Evolutionary conservation across 1,140 invertebrate genomes (phyloP).

Genomic region (Ceratosolen solmsi): DNA sequence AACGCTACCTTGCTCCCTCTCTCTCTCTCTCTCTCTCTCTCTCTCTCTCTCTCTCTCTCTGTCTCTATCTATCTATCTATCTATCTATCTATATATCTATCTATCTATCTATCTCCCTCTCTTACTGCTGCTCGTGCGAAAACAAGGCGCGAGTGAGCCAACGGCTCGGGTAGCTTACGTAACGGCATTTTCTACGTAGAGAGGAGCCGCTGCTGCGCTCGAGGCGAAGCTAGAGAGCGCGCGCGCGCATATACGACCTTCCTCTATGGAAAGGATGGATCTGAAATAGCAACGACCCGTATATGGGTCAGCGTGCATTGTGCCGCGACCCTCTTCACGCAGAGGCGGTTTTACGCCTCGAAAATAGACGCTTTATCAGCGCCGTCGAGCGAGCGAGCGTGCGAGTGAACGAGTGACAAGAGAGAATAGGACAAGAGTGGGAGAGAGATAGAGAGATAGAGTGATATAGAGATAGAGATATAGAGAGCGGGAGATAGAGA

Average conservation of each 20-base stretch:
- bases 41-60: slow-evolving; percentile 21
- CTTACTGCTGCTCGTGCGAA: slow-evolving; percentile 1
- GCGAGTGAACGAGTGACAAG: neutral
- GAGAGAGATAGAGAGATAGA: neutral
- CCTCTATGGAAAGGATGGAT: slow-evolving; percentile 74
- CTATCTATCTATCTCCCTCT: slow-evolving; percentile 7
- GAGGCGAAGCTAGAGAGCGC: slow-evolving; percentile 28
- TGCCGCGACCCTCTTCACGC: slow-evolving; percentile 71
- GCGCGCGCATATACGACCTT: slow-evolving; percentile 68
- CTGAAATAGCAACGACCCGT: slow-evolving; percentile 75
- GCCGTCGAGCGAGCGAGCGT: slow-evolving; percentile 20
- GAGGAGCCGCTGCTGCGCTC: slow-evolving; percentile 11
- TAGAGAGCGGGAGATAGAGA: too few species aligned
- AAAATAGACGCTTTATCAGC: slow-evolving; percentile 67
- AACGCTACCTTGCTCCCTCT: slow-evolving; percentile 8
- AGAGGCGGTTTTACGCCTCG: slow-evolving; percentile 57
- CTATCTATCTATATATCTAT: neutral
- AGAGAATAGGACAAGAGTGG: neutral
- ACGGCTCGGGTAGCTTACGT: slow-evolving; percentile 35
- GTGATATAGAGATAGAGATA: too few species aligned
- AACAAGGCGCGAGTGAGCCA: slow-evolving; percentile 32
- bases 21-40: slow-evolving; percentile 4
- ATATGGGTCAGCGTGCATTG: slow-evolving; percentile 74
- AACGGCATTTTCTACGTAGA: slow-evolving; percentile 46
- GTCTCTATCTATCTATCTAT: neutral